Base-by-base conservation (phyloP, 2,888 invertebrate genomes). In the Acronicta alni region DNA sequence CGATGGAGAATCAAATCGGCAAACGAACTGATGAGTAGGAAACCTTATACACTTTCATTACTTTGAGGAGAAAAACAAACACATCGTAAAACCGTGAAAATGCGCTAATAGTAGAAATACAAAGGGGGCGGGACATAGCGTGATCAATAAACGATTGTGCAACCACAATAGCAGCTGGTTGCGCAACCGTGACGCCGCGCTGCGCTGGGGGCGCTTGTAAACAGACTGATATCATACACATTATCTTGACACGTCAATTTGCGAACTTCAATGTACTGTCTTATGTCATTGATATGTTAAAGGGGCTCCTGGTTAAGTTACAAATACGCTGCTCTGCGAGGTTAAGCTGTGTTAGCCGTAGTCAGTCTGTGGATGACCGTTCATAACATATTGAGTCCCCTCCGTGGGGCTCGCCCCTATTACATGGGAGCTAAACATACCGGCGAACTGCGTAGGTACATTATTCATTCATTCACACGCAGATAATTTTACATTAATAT, bases 131-230 rank as follows among this genome's bases (percentile, higher is more conserved):
- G 3, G 12, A 38, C 14, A 23, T 18, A 30, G 37, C 37, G n/a
- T 60, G 54, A 62, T 67, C 48, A 63, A 72, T 60, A 67, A 37
- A 26, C 35, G 49, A 57, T 72, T 72, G 59, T 72, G 63, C 63
- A 71, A 66, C 42, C 18, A 23, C 47, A 56, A 64, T 47, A 67
- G 51, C 51, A 53, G 63, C 51, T 23, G 20, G 54, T 62, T 57
- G 68, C 76, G 67, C 63, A 72, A 59, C 30, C 16, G 23, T 65
- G 71, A 51, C 65, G 42, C 37, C 32, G n/a, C 15, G 48, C 23
- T 35, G 6, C 4, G 9, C 16, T 23, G 20, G 26, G 18, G 54
- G 49, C 26, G 12, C 49, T 23, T 61, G 45, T 41, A 41, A 59
- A 59, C 30, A 43, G 6, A 17, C 23, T 39, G 43, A 32, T 55